phyloP scores from a whole-genome alignment of 2,113 vertebrate species.

The Macroglossus sobrinus region DNA sequence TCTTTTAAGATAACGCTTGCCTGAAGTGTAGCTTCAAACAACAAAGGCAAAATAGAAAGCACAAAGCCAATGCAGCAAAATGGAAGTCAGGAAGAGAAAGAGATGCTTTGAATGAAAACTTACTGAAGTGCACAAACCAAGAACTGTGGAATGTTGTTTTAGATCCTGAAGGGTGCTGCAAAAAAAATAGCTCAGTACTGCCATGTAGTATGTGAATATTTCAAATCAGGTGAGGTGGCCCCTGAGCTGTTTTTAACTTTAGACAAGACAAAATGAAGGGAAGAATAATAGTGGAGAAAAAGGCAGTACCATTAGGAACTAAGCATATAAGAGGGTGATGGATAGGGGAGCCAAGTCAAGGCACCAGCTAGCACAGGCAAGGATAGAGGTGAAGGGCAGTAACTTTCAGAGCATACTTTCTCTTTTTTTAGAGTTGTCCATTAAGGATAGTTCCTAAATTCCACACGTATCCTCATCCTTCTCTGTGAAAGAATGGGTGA shows the following conservation, averaged over 20 bases:
- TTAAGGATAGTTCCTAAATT: background rate
- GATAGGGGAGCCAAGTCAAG: background rate
- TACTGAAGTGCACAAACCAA: background rate
- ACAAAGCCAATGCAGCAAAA: background rate
- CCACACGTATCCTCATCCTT: background rate
- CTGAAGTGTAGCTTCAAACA: background rate
- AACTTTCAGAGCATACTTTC: background rate
- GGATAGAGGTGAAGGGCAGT: background rate
- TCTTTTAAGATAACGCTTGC: background rate
- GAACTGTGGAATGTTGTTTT: background rate
- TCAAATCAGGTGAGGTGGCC: background rate
- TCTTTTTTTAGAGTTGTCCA: background rate
- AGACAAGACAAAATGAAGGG: background rate
- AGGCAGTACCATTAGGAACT: background rate
- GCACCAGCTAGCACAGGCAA: background rate
- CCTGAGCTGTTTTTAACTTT: background rate
- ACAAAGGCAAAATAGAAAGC: background rate
- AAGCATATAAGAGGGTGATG: background rate
- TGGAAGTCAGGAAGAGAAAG: background rate
- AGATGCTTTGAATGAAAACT: background rate
- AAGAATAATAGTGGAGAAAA: background rate
- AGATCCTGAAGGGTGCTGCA: background rate
- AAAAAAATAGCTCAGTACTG: background rate
- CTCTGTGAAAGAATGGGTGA: background rate
- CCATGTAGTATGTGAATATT: background rate